Conservation (phyloP, 2,888 invertebrate species). For the Phoronis australis region DNA sequence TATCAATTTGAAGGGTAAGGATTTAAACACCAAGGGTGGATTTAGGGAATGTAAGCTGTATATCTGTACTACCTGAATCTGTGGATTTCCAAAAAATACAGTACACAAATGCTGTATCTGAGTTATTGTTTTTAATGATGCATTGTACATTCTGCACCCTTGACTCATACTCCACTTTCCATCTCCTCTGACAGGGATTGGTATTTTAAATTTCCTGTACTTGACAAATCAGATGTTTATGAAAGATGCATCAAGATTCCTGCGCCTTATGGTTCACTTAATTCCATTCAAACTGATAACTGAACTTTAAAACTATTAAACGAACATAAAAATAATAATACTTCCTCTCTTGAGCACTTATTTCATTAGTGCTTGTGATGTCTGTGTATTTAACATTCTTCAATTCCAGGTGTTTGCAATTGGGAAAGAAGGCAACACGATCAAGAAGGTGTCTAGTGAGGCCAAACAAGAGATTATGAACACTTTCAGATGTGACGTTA, state of each 20-base stretch:
- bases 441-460: slow-evolving; percentile 67
- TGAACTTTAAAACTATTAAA: too few relatives aligned
- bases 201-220: slow-evolving; percentile 29
- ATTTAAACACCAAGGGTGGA: too few relatives aligned
- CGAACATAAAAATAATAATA: too few relatives aligned
- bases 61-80: too few relatives aligned
- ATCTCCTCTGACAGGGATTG: too few relatives aligned
- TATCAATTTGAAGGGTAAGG: too few relatives aligned
- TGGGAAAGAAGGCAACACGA: slow-evolving; percentile 64
- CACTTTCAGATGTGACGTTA: slow-evolving; percentile 62
- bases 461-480: slow-evolving; percentile 64
- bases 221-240: slow-evolving; percentile 30
- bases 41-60: too few relatives aligned
- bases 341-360: slow-evolving; percentile 57
- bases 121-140: too few relatives aligned
- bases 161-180: too few relatives aligned
- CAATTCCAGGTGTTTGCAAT: slow-evolving; percentile 64
- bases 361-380: not conserved
- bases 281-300: not conserved
- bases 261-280: not conserved
- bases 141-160: too few relatives aligned
- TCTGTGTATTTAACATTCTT: not conserved
- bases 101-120: too few relatives aligned
- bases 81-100: too few relatives aligned
- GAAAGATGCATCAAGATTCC: not conserved